A percentile compares a stretch with the other conserved stretches of the same genome.
Conservation (phyloP, 2,888 invertebrate species). For the Cylloceria caligata region DNA sequence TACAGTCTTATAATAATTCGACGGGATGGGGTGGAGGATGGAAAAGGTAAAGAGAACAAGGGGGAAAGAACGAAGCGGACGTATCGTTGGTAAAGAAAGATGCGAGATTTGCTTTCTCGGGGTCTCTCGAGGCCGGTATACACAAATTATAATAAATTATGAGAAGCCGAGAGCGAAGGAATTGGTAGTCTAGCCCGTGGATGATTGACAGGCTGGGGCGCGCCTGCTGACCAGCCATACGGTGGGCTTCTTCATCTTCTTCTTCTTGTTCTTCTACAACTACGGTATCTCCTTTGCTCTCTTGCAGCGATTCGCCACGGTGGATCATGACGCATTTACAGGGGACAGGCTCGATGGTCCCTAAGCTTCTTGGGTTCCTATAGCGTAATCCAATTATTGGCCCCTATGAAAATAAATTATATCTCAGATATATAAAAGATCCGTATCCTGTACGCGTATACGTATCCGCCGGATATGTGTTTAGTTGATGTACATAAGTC, state of each 20-base stretch:
- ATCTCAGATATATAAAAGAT: no score
- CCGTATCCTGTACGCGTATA: no score
- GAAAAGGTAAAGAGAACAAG: slow-evolving; percentile 61
- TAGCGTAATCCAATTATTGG: slow-evolving; percentile 70
- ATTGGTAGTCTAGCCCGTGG: slow-evolving; percentile 84
- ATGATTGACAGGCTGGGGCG: slow-evolving; percentile 83
- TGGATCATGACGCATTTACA: slow-evolving; percentile 29
- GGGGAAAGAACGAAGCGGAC: slow-evolving; percentile 39
- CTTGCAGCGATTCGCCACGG: slow-evolving; percentile 40
- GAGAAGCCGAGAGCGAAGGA: slow-evolving; percentile 78
- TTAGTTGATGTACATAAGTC: no score
- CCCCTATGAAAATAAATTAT: no score
- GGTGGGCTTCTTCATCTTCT: slow-evolving; percentile 61
- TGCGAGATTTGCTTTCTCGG: slow-evolving; percentile 59
- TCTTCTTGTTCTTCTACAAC: slow-evolving; percentile 37
- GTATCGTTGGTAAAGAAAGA: slow-evolving; percentile 44
- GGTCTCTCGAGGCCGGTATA: slow-evolving; percentile 71
- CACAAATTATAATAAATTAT: slow-evolving; percentile 84
- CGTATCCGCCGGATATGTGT: no score
- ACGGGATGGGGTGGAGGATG: slow-evolving; percentile 51
- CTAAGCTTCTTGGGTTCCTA: slow-evolving; percentile 57
- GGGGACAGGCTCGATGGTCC: slow-evolving; percentile 49
- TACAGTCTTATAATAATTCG: slow-evolving; percentile 83
- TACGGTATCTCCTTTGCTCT: slow-evolving; percentile 62
- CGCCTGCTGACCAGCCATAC: slow-evolving; percentile 67